A percentile compares a stretch with the other conserved stretches of the same genome.
phyloP scores from a whole-genome alignment of 2,797 vertebrate genomes.

The Lithobates pipiens region DNA sequence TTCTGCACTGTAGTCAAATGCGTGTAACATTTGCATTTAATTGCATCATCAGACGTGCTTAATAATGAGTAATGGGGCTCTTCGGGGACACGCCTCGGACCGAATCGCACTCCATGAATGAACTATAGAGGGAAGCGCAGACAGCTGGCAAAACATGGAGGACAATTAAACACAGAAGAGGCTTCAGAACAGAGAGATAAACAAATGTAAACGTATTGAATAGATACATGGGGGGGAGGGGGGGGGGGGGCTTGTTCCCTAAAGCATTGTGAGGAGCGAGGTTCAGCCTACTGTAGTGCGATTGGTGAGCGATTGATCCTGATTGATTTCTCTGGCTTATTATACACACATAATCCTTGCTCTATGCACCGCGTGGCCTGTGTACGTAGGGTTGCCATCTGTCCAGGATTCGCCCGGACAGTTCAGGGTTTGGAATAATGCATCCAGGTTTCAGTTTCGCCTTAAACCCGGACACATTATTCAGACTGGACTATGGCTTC shows the following conservation, averaged over 20 bases:
- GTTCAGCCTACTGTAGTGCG: no score
- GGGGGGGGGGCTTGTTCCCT: background rate
- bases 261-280: background rate
- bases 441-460: no score
- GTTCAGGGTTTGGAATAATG: no score
- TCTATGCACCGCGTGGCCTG: no score
- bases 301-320: no score
- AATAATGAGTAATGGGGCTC: slow-evolving; percentile 53
- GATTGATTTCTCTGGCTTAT: no score
- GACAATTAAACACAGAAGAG: slow-evolving; percentile 23
- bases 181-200: slow-evolving; percentile 16
- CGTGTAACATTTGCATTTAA: slow-evolving; percentile 51
- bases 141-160: slow-evolving; percentile 25
- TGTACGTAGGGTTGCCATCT: no score
- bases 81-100: slow-evolving; percentile 21
- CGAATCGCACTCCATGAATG: slow-evolving; percentile 11
- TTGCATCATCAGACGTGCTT: slow-evolving; percentile 51
- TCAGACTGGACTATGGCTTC: no score
- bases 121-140: slow-evolving; percentile 20
- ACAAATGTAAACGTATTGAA: slow-evolving; percentile 1
- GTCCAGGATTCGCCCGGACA: no score
- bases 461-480: no score
- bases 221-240: background rate
- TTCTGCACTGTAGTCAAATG: slow-evolving; percentile 39
- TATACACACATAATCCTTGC: no score